Evolutionary conservation across 2,797 vertebrate genomes (phyloP).

Genomic region (Spinus pinus): DNA sequence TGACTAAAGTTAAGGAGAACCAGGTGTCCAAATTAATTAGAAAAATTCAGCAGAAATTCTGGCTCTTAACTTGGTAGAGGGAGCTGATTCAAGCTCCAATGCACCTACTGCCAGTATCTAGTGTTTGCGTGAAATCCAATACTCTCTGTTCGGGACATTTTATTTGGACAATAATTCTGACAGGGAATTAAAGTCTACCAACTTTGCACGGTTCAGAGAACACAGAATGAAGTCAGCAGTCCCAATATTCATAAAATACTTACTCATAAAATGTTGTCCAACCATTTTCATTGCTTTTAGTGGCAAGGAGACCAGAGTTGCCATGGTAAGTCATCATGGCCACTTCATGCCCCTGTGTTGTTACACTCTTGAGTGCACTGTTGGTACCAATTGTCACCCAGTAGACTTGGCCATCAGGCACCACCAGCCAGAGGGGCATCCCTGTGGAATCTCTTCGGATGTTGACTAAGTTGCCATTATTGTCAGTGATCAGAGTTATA

Average conservation of each 20-base stretch:
- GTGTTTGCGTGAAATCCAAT: neutral
- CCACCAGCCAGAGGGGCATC: constrained; percentile 93
- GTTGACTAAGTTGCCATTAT: constrained; percentile 90
- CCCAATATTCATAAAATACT: constrained; percentile 71
- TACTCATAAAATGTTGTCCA: constrained; percentile 99
- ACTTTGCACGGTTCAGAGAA: neutral
- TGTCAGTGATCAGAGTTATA: constrained; percentile 88
- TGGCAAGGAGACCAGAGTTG: constrained; percentile 92
- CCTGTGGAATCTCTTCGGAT: constrained; percentile 91
- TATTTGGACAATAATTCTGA: neutral
- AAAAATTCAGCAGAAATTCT: neutral
- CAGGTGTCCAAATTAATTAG: neutral
- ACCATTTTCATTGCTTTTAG: constrained; percentile 95
- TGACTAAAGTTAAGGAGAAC: neutral
- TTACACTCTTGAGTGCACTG: constrained; percentile 89
- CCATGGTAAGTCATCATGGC: constrained; percentile 97
- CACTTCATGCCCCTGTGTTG: constrained; percentile 91
- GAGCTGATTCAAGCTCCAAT: neutral
- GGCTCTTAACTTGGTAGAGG: neutral
- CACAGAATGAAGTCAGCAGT: neutral
- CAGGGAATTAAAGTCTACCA: neutral
- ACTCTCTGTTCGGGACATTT: neutral
- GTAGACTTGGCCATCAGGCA: constrained; percentile 92
- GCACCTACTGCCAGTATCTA: neutral
- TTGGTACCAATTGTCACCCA: constrained; percentile 98